Percentiles rank a stretch among this genome's conserved stretches.
Evolutionary conservation across 1,140 invertebrate genomes (phyloP).

Genomic region (Drosophila santomea): DNA sequence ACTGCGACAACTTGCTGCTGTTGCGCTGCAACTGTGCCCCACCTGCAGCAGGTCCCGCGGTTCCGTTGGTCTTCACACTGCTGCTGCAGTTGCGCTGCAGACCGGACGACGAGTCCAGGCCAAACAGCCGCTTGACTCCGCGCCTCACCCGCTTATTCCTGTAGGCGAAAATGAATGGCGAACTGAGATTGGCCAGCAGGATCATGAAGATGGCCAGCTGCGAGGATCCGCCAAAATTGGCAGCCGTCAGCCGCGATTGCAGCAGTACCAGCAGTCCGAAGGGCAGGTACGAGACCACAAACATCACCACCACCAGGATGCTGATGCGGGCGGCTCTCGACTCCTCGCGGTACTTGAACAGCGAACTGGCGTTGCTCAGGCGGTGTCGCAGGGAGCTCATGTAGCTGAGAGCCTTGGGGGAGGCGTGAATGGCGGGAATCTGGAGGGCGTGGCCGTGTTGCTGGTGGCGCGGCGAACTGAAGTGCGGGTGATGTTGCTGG

Average conservation of each 20-base stretch:
- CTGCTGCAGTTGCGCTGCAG: conserved; percentile 73
- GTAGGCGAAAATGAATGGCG: conserved; percentile 92
- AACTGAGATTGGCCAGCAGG: conserved; percentile 89
- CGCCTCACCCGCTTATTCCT: conserved; percentile 90
- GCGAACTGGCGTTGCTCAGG: conserved; percentile 92
- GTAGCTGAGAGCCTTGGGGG: conserved; percentile 85
- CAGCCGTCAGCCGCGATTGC: conserved; percentile 66
- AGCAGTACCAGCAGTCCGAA: conserved; percentile 87
- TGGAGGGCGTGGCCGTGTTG: conserved; percentile 67
- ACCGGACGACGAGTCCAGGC: conserved; percentile 84
- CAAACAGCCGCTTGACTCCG: conserved; percentile 88
- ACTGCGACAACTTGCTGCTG: conserved; percentile 74
- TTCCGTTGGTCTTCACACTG: conserved; percentile 62
- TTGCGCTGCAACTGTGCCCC: conserved; percentile 67
- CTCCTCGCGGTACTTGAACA: conserved; percentile 93
- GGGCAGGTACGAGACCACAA: conserved; percentile 89
- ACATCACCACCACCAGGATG: conserved; percentile 89
- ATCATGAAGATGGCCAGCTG: conserved; percentile 88
- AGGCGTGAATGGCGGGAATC: conserved; percentile 79
- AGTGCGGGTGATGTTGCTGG: conserved; percentile 58
- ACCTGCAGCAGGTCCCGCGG: neutral
- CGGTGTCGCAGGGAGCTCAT: conserved; percentile 90
- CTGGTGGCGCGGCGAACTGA: conserved; percentile 38
- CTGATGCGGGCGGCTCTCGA: conserved; percentile 92
- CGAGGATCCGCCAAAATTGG: conserved; percentile 70